Evolutionary conservation across 2,113 vertebrate species (phyloP).

Genomic region (Embiotoca jacksoni): DNA sequence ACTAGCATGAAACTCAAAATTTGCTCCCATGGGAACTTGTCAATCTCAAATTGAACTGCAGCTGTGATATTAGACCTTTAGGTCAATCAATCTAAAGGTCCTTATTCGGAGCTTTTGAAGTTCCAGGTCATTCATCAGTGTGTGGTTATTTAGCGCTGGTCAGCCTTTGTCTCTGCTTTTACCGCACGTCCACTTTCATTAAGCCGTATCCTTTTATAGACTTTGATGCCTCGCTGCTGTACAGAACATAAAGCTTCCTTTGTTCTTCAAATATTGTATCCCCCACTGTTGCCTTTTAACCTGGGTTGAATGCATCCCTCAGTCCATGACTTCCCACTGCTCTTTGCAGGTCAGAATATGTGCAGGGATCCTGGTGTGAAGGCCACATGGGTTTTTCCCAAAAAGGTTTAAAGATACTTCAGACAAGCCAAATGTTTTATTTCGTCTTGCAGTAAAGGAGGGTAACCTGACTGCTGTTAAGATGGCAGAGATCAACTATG

Average conservation of each 20-base stretch:
- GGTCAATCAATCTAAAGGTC: too few relatives aligned
- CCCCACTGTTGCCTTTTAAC: slow-evolving; percentile 6
- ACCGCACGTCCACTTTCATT: background rate
- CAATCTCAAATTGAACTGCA: background rate
- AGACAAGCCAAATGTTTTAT: too few relatives aligned
- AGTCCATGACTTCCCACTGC: background rate
- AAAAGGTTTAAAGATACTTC: too few relatives aligned
- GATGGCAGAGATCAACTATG: background rate
- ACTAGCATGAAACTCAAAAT: background rate
- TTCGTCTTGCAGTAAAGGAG: too few relatives aligned
- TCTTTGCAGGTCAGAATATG: background rate
- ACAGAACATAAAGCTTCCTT: slow-evolving; percentile 2
- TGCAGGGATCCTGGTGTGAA: background rate
- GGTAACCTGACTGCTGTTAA: too few relatives aligned
- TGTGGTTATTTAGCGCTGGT: background rate
- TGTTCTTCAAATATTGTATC: slow-evolving; percentile 18
- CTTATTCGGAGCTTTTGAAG: too few relatives aligned
- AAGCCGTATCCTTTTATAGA: background rate
- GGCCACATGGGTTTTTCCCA: background rate
- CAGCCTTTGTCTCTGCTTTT: background rate
- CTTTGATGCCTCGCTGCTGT: background rate
- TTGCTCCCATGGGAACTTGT: background rate
- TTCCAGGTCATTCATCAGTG: too few relatives aligned
- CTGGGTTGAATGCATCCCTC: background rate
- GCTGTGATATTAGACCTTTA: background rate